Percentiles rank a stretch among this genome's conserved stretches.
Evolutionary conservation across 2,888 invertebrate genomes (phyloP).

Genomic region (Lasioglossum oenotherae): DNA sequence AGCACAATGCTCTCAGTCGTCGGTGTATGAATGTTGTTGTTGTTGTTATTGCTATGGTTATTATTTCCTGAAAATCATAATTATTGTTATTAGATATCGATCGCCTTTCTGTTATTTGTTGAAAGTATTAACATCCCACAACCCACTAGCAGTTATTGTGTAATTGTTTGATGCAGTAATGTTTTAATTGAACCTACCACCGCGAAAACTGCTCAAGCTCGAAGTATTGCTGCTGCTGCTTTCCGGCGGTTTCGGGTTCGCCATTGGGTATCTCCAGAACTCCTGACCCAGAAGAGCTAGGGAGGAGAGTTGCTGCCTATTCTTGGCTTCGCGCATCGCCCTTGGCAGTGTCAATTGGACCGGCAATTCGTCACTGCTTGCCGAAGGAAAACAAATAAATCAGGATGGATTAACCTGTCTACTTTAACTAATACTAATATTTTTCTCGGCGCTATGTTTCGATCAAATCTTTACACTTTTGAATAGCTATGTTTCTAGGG

Average conservation of each 20-base stretch:
- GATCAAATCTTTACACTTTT: too few species aligned
- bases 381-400: constrained; percentile 77
- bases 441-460: too few species aligned
- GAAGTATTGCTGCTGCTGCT: constrained; percentile 86
- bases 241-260: constrained; percentile 87
- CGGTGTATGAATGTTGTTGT: constrained; percentile 72
- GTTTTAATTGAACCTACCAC: constrained; percentile 70
- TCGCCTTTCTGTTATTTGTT: not conserved
- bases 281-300: constrained; percentile 95
- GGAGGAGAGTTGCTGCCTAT: constrained; percentile 95
- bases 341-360: constrained; percentile 94
- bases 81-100: not conserved
- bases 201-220: constrained; percentile 90
- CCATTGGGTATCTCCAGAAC: constrained; percentile 93
- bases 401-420: constrained; percentile 38
- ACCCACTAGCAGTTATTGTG: too few species aligned
- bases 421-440: too few species aligned
- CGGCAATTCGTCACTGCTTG: constrained; percentile 94
- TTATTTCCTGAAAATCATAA: constrained; percentile 73
- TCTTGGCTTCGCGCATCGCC: constrained; percentile 94
- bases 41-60: constrained; percentile 75
- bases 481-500: too few species aligned
- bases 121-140: too few species aligned
- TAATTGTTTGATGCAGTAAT: not conserved
- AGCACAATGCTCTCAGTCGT: constrained; percentile 87